A percentile compares a stretch with the other conserved stretches of the same genome.
These are phyloP conservation scores for Eupleurogrammus muticus DNA, from an alignment of 2,797 vertebrate species.

Conservation along the genomic window DNA sequence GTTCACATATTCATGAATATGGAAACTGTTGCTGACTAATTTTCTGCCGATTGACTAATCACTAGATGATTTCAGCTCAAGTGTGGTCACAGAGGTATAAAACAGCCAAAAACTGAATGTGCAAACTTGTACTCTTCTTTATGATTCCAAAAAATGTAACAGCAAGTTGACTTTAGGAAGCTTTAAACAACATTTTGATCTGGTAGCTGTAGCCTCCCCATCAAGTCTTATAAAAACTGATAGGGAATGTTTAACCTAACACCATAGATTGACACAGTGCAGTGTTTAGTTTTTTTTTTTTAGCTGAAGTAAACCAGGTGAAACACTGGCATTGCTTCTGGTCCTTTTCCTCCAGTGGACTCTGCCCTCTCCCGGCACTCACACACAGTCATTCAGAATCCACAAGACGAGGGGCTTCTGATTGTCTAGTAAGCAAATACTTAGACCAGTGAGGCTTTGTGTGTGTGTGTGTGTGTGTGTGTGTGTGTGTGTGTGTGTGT, in stretches of 20 bases:
- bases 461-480: conserved; percentile 13
- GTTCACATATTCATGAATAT: not conserved
- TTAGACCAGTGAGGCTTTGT: conserved; percentile 34
- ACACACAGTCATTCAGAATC: conserved; percentile 28
- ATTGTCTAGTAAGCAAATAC: conserved; percentile 58
- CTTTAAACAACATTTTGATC: conserved; percentile 8
- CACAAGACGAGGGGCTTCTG: conserved; percentile 28
- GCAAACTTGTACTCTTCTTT: not conserved
- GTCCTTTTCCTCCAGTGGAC: conserved; percentile 6
- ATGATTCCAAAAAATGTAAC: not conserved
- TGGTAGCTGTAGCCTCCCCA: conserved; percentile 32
- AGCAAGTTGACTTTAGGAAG: conserved; percentile 18
- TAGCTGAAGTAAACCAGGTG: not conserved
- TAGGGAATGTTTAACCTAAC: conserved; percentile 2
- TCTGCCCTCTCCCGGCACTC: conserved; percentile 14
- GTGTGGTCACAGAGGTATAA: not conserved
- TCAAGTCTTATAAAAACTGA: conserved; percentile 5
- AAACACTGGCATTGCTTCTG: conserved; percentile 27
- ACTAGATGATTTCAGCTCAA: not conserved
- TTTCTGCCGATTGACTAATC: not conserved
- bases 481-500: conserved; percentile 15
- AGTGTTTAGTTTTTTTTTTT: not conserved
- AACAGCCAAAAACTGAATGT: not conserved
- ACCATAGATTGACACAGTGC: conserved; percentile 7
- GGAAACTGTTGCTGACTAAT: not conserved